Evolutionary conservation across 2,888 invertebrate genomes (phyloP).

Genomic region (Helleia helle): DNA sequence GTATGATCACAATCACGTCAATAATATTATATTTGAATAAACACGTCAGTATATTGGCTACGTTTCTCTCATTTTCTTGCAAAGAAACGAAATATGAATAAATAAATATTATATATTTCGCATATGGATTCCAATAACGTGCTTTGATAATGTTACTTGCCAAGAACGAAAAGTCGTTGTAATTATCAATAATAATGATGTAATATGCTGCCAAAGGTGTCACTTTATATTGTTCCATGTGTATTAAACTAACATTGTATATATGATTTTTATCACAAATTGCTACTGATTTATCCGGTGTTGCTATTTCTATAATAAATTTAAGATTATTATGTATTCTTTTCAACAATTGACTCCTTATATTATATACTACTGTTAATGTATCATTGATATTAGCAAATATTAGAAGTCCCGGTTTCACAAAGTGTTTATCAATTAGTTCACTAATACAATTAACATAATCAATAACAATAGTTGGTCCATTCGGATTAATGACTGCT

Average conservation of each 20-base stretch:
- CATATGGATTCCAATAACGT: conserved; percentile 53
- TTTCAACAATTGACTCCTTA: conserved; percentile 34
- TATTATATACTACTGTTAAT: conserved; percentile 30
- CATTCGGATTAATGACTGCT: conserved; percentile 32
- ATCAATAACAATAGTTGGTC: conserved; percentile 40
- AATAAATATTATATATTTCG: conserved; percentile 45
- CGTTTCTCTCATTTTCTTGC: conserved; percentile 23
- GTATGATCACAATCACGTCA: conserved; percentile 40
- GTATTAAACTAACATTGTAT: conserved; percentile 22
- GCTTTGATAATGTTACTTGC: conserved; percentile 37
- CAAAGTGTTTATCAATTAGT: conserved; percentile 37
- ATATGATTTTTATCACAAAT: conserved; percentile 26
- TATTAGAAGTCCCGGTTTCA: conserved; percentile 36
- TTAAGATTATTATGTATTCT: conserved; percentile 30
- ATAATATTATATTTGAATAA: conserved; percentile 46
- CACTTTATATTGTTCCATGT: conserved; percentile 32
- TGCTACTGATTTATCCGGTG: conserved; percentile 28
- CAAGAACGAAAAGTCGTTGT: conserved; percentile 36
- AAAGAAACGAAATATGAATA: conserved; percentile 37
- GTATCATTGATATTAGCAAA: conserved; percentile 37
- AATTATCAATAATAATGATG: conserved; percentile 39
- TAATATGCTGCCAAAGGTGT: conserved; percentile 41
- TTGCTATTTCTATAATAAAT: conserved; percentile 34
- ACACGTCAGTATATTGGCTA: conserved; percentile 41
- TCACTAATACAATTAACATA: conserved; percentile 36